Evolutionary conservation across 2,113 vertebrate species (phyloP).

Genomic region (Clupea harengus): DNA sequence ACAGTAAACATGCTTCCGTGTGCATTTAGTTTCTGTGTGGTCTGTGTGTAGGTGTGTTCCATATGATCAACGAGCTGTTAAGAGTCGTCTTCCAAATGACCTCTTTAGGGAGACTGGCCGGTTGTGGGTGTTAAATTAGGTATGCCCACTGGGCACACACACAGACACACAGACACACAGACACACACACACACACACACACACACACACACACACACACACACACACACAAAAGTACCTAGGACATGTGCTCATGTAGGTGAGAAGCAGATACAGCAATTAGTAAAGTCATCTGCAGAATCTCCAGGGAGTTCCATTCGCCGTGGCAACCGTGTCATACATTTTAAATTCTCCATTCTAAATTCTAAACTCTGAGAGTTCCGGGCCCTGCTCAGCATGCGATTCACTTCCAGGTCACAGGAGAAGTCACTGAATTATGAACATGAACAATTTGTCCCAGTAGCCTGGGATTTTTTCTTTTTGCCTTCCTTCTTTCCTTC

Average conservation of each 20-base stretch:
- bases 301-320: background rate
- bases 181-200: conserved; percentile 1
- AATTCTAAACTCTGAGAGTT: background rate
- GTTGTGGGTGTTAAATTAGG: background rate
- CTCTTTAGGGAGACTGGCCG: background rate
- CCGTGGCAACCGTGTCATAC: background rate
- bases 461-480: background rate
- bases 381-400: background rate
- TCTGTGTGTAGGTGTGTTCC: background rate
- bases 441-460: background rate
- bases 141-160: background rate
- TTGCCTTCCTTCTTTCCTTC: background rate
- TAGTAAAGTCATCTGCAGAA: background rate
- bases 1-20: background rate
- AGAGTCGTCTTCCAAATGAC: background rate
- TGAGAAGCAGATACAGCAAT: background rate
- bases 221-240: background rate
- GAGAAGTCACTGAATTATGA: background rate
- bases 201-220: background rate
- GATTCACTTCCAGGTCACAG: conserved; percentile 1
- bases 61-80: background rate
- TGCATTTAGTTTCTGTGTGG: background rate
- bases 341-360: background rate
- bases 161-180: background rate
- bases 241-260: background rate